phyloP scores from a whole-genome alignment of 2,113 vertebrate genomes.

The Ptilonorhynchus violaceus region DNA sequence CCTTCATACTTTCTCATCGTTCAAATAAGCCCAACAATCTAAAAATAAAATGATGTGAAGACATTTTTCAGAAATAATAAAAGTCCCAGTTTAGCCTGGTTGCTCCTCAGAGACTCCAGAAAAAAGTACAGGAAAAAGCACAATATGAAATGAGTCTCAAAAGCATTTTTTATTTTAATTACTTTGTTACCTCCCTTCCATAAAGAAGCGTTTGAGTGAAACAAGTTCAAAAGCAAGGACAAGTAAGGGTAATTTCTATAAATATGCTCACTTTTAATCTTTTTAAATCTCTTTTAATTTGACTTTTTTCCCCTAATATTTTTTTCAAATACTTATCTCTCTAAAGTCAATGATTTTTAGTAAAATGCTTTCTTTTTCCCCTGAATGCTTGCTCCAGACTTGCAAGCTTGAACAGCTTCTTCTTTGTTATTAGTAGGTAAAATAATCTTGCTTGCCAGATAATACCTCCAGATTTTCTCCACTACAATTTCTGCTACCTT shows the following conservation, averaged over 20 bases:
- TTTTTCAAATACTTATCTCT: neutral
- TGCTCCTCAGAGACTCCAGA: neutral
- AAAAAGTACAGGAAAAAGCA: neutral
- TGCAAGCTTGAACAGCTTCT: neutral
- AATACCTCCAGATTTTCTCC: neutral
- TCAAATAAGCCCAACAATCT: neutral
- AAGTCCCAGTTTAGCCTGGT: neutral
- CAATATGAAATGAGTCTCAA: neutral
- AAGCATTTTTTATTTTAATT: slow-evolving; percentile 23
- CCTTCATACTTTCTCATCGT: neutral
- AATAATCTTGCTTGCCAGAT: neutral
- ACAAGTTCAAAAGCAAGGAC: neutral
- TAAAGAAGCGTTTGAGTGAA: neutral
- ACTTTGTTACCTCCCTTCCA: neutral
- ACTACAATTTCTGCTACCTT: neutral
- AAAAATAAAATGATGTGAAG: neutral
- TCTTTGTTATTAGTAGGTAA: neutral
- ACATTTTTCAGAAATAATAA: neutral
- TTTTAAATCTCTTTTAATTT: neutral
- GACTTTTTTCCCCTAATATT: neutral
- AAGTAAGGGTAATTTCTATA: neutral
- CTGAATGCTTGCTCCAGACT: neutral
- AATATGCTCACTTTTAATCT: neutral
- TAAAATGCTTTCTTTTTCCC: neutral
- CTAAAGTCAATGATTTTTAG: neutral